phyloP scores from a whole-genome alignment of 2,888 invertebrate genomes.

The Bursaphelenchus okinawaensis region DNA sequence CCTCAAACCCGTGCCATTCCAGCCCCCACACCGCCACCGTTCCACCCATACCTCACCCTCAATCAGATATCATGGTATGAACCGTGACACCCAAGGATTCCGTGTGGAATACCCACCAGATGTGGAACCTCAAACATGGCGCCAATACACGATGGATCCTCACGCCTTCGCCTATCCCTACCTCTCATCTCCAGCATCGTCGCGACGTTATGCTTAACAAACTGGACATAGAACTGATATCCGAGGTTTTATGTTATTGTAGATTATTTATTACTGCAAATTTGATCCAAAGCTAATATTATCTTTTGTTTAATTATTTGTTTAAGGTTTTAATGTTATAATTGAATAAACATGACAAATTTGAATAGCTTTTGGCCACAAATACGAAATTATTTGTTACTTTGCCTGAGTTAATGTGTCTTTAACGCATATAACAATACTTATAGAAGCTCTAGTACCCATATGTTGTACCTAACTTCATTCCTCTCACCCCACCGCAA shows the following conservation, averaged over 20 bases:
- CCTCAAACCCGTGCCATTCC: not conserved
- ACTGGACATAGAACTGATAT: not conserved
- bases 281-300: conserved; percentile 4
- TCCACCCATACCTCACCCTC: not conserved
- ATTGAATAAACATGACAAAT: not conserved
- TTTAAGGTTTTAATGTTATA: not conserved
- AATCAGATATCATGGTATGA: conserved; percentile 11
- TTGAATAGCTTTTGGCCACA: too few species aligned
- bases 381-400: too few species aligned
- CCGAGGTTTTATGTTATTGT: not conserved
- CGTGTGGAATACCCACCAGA: conserved; percentile 10
- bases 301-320: not conserved
- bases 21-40: conserved; percentile 10
- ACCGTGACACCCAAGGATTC: conserved; percentile 10
- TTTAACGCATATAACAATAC: too few species aligned
- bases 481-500: too few species aligned
- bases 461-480: too few species aligned
- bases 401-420: too few species aligned
- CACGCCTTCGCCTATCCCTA: conserved; percentile 5
- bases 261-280: not conserved
- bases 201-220: not conserved
- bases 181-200: not conserved
- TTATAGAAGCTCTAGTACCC: too few species aligned
- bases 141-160: conserved; percentile 16
- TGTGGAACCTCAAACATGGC: conserved; percentile 15